phyloP scores from a whole-genome alignment of 2,888 invertebrate genomes.

The Ophion ellenae region DNA sequence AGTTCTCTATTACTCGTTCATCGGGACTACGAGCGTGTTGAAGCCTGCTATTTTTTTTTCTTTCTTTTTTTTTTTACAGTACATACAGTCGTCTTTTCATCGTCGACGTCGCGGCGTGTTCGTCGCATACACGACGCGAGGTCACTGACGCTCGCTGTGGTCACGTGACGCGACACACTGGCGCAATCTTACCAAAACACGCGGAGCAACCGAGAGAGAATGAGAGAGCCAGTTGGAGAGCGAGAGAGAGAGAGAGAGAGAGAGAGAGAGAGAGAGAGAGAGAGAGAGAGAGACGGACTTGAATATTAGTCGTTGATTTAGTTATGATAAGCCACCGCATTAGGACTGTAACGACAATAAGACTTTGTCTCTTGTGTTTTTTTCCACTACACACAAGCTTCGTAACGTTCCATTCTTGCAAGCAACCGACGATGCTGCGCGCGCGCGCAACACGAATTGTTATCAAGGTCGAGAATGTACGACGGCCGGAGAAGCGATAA shows the following conservation, averaged over 20 bases:
- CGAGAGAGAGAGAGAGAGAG: neutral
- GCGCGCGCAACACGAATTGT: neutral
- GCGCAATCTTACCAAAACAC: constrained; percentile 32
- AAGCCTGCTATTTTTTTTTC: constrained; percentile 21
- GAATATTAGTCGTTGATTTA: constrained; percentile 1
- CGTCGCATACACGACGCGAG: constrained; percentile 58
- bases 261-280: constrained; percentile 9
- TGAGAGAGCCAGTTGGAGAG: neutral
- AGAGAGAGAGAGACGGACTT: neutral
- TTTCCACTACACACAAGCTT: neutral
- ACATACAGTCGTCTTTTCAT: constrained; percentile 33
- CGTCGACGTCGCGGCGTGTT: constrained; percentile 43
- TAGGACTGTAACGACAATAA: neutral
- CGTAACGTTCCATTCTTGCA: neutral
- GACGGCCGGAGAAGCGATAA: neutral
- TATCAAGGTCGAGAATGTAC: constrained; percentile 1
- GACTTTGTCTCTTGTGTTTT: neutral
- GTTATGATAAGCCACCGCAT: neutral
- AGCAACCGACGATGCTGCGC: neutral
- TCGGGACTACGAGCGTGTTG: constrained; percentile 43
- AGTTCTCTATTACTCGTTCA: constrained; percentile 60
- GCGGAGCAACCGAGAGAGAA: neutral
- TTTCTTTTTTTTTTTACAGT: constrained; percentile 28
- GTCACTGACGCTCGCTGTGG: constrained; percentile 61
- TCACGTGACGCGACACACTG: constrained; percentile 51